Evolutionary conservation across 2,797 vertebrate species (phyloP), one percentile per base, ranked within the genome.

Genomic region (Spatula clypeata): DNA sequence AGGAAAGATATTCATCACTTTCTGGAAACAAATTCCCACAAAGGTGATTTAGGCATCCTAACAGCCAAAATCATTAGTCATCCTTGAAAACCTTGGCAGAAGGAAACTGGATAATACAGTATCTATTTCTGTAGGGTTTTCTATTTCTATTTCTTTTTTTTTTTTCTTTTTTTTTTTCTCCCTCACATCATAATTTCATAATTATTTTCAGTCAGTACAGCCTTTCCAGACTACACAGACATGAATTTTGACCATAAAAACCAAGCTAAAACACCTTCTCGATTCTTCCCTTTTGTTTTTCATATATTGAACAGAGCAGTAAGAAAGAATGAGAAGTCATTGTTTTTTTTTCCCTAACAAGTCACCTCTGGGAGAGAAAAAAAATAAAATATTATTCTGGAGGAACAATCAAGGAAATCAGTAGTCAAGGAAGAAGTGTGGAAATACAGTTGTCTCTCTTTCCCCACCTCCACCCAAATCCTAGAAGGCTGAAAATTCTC

Each of bases 31-130:
- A 90, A 47, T 76, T 65, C 44, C 36, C 40, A 44, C 27, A 53
- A 31, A 73, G 62, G 58, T 23, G 7, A 88, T 88, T 86, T 36
- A 91, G 54, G 42, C 61, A 84, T 21, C 1, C 2, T 60, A 72
- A 90, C 74, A 93, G 51, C 82, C 89, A 89, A 95, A 88, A 86
- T 86, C 70, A 47, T 88, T 73, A 86, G 54, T 81, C 51, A 91
- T 83, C 84, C 73, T 55, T 90, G 58, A 90, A 96, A 84, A 88
- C 79, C 70, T 86, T 96, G 82, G 57, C 77, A 79, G 76, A 91
- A 83, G 66, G 64, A 65, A 31, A 47, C 40, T 32, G 77, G 53
- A 36, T 34, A 88, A 79, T 64, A 58, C 38, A 83, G 72, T 89
- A 29, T 69, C 71, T 84, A 3, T 86, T 92, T 90, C 62, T 83